Conservation (phyloP, 2,888 invertebrate genomes). For the Heliconius ethilla region DNA sequence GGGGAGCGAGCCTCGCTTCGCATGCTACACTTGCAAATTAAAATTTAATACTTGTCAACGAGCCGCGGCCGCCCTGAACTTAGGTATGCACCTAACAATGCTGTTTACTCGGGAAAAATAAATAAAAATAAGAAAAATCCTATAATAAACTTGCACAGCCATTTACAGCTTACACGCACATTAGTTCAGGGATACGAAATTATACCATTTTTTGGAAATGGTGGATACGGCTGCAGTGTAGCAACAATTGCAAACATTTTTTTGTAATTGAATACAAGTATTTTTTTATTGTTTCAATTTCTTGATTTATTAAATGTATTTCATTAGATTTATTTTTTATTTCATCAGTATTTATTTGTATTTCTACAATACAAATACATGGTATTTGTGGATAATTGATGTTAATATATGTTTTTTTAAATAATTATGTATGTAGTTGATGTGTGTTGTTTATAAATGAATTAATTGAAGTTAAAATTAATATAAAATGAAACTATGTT, state of each 20-base stretch:
- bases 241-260: neutral
- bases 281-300: neutral
- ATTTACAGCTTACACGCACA: neutral
- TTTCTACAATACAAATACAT: neutral
- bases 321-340: neutral
- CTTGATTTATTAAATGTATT: neutral
- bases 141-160: neutral
- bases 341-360: no score
- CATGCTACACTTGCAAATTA: slow-evolving; percentile 34
- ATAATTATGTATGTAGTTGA: neutral
- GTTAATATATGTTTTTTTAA: neutral
- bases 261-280: neutral
- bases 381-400: neutral
- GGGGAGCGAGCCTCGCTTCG: slow-evolving; percentile 86
- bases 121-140: neutral
- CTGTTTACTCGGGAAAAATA: neutral
- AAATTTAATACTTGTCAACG: neutral
- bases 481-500: neutral
- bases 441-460: neutral
- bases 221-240: no score
- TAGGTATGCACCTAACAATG: no score
- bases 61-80: neutral
- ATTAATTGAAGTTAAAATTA: neutral
- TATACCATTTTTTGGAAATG: neutral
- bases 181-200: neutral